phyloP scores from a whole-genome alignment of 2,797 vertebrate genomes.

The Arrhamphus sclerolepis region DNA sequence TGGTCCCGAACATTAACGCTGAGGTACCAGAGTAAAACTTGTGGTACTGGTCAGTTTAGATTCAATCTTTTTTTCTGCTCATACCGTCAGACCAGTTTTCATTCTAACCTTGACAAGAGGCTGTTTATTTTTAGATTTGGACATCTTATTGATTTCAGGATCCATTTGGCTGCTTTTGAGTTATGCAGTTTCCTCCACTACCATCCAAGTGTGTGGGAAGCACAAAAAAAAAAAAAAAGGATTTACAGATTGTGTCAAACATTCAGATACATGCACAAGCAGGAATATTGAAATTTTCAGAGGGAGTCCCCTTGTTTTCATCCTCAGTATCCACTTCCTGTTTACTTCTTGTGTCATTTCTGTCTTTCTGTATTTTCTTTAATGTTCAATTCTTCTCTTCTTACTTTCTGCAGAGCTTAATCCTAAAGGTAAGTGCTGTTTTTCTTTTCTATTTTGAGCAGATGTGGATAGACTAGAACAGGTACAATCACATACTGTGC shows the following conservation, averaged over 20 bases:
- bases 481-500: constrained; percentile 17
- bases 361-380: constrained; percentile 15
- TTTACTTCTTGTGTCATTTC: constrained; percentile 7
- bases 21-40: constrained; percentile 1
- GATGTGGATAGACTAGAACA: constrained; percentile 47
- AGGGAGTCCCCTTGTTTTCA: too few species aligned
- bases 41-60: neutral
- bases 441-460: neutral
- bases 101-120: constrained; percentile 9
- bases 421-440: constrained; percentile 77
- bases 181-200: constrained; percentile 11
- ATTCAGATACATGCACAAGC: constrained; percentile 15
- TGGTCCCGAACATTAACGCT: neutral
- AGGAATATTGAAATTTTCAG: neutral
- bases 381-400: constrained; percentile 37
- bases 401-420: constrained; percentile 76
- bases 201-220: constrained; percentile 36
- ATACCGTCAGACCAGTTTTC: constrained; percentile 21
- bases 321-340: too few species aligned
- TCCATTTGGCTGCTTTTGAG: constrained; percentile 13
- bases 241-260: neutral
- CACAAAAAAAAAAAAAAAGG: constrained; percentile 24
- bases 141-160: constrained; percentile 16
- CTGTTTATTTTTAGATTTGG: constrained; percentile 23
- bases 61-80: neutral